Evolutionary conservation across 2,888 invertebrate genomes (phyloP).

Genomic region (Digitonthophagus gazella): DNA sequence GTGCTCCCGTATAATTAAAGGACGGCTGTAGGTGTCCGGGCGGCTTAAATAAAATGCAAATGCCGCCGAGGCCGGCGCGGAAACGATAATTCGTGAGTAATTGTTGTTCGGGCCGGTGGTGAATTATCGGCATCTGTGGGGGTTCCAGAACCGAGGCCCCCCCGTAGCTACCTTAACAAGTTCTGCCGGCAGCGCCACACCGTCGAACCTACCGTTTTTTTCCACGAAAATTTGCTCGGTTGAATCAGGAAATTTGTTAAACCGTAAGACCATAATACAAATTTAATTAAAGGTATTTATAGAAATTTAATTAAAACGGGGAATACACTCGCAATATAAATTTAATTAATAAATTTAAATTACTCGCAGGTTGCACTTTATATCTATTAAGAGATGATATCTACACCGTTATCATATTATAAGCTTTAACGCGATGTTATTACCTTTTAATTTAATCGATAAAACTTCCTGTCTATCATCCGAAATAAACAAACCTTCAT

Average conservation of each 20-base stretch:
- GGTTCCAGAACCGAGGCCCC: conserved; percentile 39
- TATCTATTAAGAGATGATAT: no score
- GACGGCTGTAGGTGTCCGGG: neutral
- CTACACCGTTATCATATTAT: no score
- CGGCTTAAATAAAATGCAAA: neutral
- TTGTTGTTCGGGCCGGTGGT: conserved; percentile 42
- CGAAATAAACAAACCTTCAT: neutral
- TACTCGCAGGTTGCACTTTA: no score
- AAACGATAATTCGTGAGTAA: conserved; percentile 46
- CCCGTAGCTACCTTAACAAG: conserved; percentile 25
- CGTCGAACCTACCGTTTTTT: conserved; percentile 39
- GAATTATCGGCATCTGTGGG: conserved; percentile 45
- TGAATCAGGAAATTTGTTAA: no score
- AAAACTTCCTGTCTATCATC: neutral
- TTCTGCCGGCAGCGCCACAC: conserved; percentile 4
- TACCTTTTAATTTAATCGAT: no score
- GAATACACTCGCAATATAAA: no score
- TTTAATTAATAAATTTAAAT: neutral
- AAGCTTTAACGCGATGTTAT: no score
- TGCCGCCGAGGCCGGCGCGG: conserved; percentile 28
- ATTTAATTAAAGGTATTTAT: no score
- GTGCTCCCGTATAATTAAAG: neutral
- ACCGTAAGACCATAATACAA: no score
- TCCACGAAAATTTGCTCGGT: neutral
- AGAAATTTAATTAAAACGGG: no score